Conservation (phyloP, 2,113 vertebrate genomes). For the Sclerurus mexicanus region DNA sequence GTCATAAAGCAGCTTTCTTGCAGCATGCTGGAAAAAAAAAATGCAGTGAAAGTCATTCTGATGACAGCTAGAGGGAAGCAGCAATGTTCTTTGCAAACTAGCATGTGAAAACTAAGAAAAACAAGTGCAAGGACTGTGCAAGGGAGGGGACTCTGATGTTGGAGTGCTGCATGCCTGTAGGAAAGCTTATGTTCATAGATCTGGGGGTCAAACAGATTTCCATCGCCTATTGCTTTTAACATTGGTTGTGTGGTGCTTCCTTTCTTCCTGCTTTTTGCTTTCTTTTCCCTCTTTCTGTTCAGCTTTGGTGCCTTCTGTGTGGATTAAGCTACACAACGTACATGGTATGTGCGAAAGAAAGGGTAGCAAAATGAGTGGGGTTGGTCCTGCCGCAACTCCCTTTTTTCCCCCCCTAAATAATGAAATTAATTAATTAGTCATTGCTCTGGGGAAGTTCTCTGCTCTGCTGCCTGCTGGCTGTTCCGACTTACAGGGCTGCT, state of each 20-base stretch:
- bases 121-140: not conserved
- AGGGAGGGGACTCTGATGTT: not conserved
- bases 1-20: not conserved
- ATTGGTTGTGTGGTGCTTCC: not conserved
- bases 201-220: not conserved
- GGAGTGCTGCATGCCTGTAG: not conserved
- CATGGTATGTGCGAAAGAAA: not conserved
- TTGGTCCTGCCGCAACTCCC: not conserved
- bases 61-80: constrained; percentile 16
- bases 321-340: not conserved
- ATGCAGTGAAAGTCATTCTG: not conserved
- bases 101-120: not conserved
- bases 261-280: not conserved
- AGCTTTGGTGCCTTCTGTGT: not conserved
- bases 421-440: not conserved
- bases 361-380: not conserved
- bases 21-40: not conserved
- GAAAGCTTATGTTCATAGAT: not conserved
- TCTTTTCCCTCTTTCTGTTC: not conserved
- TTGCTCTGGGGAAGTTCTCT: not conserved
- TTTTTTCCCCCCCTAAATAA: not conserved
- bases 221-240: not conserved
- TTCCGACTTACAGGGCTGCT: not conserved
- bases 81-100: not conserved
- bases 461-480: not conserved